Evolutionary conservation across 92 coral and sea anemone species (phyloP).

Genomic region (Chrysogorgia sp.): DNA sequence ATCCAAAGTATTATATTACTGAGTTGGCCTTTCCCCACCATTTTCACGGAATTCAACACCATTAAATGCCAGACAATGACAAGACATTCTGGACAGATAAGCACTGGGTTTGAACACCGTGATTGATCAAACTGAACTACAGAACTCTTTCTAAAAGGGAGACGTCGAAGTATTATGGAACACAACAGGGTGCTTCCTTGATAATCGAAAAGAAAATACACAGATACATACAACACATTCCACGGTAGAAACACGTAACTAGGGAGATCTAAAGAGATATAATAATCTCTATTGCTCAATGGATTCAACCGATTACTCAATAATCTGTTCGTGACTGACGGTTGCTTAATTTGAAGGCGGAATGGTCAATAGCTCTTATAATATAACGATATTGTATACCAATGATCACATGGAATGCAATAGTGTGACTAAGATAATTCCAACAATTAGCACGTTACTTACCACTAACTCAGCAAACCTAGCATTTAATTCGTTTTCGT

Average conservation of each 20-base stretch:
- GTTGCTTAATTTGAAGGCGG: neutral
- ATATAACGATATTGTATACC: too few species aligned
- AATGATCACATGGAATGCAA: neutral
- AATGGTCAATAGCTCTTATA: neutral
- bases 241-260: constrained; percentile 4
- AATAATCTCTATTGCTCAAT: neutral
- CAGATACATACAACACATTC: constrained; percentile 25
- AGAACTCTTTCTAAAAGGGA: neutral
- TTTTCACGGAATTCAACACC: too few species aligned
- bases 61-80: too few species aligned
- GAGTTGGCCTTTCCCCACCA: too few species aligned
- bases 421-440: neutral
- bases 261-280: neutral
- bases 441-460: constrained; percentile 44
- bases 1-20: too few species aligned
- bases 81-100: neutral
- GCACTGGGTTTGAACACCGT: neutral
- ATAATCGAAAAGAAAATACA: constrained; percentile 14
- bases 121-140: neutral
- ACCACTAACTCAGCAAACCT: constrained; percentile 99
- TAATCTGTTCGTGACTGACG: neutral
- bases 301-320: too few species aligned
- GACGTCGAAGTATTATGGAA: neutral
- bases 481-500: constrained; percentile 94
- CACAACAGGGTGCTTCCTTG: constrained; percentile 24